phyloP scores from a whole-genome alignment of 2,888 invertebrate species.

The Macropis europaea region DNA sequence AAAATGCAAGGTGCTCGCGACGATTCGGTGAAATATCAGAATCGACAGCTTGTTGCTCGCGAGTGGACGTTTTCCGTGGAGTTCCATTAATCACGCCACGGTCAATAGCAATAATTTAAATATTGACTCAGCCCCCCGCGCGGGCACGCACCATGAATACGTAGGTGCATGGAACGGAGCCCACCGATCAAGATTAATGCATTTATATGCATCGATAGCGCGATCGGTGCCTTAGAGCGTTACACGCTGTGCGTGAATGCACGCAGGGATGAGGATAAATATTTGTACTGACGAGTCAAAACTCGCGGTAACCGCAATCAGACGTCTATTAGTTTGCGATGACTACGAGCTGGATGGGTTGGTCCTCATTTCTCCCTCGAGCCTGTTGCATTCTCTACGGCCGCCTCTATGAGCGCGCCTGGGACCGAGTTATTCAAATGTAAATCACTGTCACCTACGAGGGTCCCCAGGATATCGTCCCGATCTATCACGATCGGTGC shows the following conservation, averaged over 20 bases:
- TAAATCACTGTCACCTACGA: conserved; percentile 64
- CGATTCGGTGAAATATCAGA: neutral
- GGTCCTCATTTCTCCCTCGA: neutral
- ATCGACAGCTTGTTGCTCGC: neutral
- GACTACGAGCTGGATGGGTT: conserved; percentile 44
- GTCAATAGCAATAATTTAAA: conserved; percentile 73
- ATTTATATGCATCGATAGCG: conserved; percentile 67
- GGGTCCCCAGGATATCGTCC: conserved; percentile 47
- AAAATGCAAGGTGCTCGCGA: neutral
- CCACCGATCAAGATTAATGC: conserved; percentile 75
- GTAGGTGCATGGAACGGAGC: conserved; percentile 48
- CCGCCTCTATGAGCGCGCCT: conserved; percentile 7
- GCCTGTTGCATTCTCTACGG: neutral
- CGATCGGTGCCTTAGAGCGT: conserved; percentile 67
- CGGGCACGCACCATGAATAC: conserved; percentile 61
- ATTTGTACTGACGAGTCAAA: conserved; percentile 75
- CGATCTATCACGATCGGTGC: conserved; percentile 48
- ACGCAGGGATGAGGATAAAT: conserved; percentile 74
- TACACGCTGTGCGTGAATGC: conserved; percentile 62
- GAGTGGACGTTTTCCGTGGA: conserved; percentile 20
- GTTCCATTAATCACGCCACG: conserved; percentile 65
- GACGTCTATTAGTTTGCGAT: conserved; percentile 66
- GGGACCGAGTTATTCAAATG: conserved; percentile 58
- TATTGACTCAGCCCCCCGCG: conserved; percentile 70
- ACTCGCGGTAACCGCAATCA: conserved; percentile 70